Evolutionary conservation across 1,140 invertebrate species (phyloP), one percentile per base, ranked within the genome.

Genomic region (Caenorhabditis tropicalis): DNA sequence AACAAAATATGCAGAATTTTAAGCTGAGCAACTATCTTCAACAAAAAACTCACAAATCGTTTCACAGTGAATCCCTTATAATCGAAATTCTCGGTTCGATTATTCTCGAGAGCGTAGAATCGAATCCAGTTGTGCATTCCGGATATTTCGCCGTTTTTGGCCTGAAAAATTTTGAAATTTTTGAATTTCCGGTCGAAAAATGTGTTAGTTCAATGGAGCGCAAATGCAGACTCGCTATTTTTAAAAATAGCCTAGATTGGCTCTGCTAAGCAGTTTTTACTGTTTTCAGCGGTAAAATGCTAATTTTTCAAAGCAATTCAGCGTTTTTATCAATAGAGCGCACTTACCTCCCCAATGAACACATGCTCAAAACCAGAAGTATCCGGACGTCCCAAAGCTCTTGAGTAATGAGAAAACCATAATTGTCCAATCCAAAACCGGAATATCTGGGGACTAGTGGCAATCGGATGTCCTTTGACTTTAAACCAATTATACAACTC

Each of bases 91-190:
- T 92, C 92, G 1, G 83, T 53, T 36, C 48, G n/a, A 21, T 92
- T 92, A 24, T 90, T 88, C 92, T 97, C 95, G 92, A 95, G 94
- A 80, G 93, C 93, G 43, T 93, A 93, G 81, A 95, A 95, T 90
- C 95, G 95, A n/a, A 96, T 92, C 95, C 95, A 96, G 91, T 96
- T 96, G 90, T 96, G 95, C 81, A 96, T 92, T 15, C 96, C 96
- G 88, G 93, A 93, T 46, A 96, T 93, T 88, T 94, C 93, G 21
- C 79, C 84, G 53, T 88, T 88, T 48, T 85, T 87, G n/a, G 74
- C 81, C 85, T 86, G 33, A 82, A 84, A 16, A 4, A 6, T 7
- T 51, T 19, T 74, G n/a, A n/a, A n/a, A n/a, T n/a, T n/a, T n/a
- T n/a, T n/a, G n/a, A n/a, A n/a, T n/a, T n/a, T n/a, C n/a, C n/a